Conservation (phyloP, 2,113 vertebrate genomes). For the Rissa tridactyla region DNA sequence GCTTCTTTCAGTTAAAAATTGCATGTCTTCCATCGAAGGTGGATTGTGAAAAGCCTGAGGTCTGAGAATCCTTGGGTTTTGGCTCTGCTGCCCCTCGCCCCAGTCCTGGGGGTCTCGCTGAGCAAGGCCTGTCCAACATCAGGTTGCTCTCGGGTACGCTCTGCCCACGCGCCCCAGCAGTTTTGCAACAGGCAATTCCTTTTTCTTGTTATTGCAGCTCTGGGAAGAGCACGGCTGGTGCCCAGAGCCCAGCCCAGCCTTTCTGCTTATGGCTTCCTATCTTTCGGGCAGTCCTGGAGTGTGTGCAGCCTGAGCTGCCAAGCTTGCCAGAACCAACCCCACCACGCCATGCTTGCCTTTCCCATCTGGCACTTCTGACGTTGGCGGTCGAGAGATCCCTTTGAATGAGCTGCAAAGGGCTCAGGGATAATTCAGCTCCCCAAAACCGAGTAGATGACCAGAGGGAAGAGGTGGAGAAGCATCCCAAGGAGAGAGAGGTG, state of each 20-base stretch:
- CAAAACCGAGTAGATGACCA: rapidly evolving
- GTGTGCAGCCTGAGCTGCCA: rapidly evolving
- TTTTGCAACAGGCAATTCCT: neutral
- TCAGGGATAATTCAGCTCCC: neutral
- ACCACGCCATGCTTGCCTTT: rapidly evolving
- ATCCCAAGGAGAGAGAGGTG: neutral
- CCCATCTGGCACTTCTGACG: neutral
- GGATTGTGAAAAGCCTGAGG: neutral
- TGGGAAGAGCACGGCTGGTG: neutral
- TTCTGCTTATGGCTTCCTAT: neutral
- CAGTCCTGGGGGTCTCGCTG: rapidly evolving
- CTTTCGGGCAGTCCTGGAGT: rapidly evolving
- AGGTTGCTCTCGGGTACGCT: rapidly evolving
- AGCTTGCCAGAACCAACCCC: neutral
- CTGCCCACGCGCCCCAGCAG: rapidly evolving
- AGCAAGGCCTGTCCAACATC: neutral
- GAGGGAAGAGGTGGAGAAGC: neutral
- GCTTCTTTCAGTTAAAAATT: neutral
- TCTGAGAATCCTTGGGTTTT: neutral
- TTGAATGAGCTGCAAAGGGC: neutral
- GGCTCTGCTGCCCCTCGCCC: rapidly evolving
- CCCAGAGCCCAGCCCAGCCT: neutral
- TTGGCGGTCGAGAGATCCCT: neutral
- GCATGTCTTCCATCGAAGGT: neutral
- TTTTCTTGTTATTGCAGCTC: neutral